A percentile compares a stretch with the other conserved stretches of the same genome.
Conservation (phyloP, 64 coral and sea anemone genomes). For the Dendrophyllia cribrosa region DNA sequence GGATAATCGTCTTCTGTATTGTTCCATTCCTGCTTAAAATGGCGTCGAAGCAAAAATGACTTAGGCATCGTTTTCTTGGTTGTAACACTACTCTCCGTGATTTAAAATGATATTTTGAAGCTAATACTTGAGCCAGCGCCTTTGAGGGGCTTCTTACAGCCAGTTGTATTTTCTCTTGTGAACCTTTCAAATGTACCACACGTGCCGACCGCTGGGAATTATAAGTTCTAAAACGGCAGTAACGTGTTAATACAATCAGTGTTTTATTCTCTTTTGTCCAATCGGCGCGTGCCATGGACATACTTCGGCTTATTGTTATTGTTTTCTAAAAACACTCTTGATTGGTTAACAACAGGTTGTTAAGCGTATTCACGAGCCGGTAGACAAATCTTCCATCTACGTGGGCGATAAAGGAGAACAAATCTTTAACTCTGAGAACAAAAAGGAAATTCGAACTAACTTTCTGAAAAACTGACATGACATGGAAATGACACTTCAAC, state of each 20-base stretch:
- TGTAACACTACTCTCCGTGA: neutral
- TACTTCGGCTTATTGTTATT: constrained; percentile 35
- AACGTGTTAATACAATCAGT: constrained; percentile 55
- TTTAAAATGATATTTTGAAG: neutral
- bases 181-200: constrained; percentile 15
- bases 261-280: constrained; percentile 12
- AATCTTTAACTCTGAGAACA: neutral
- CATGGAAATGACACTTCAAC: neutral
- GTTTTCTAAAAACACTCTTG: constrained; percentile 26
- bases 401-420: neutral
- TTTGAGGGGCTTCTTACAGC: neutral
- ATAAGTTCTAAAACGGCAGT: constrained; percentile 7
- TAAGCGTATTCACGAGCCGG: constrained; percentile 2
- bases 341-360: constrained; percentile 64
- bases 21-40: constrained; percentile 35
- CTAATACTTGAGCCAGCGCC: neutral
- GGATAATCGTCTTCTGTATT: constrained; percentile 14
- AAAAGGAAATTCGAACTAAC: neutral
- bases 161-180: neutral
- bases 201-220: neutral
- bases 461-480: neutral
- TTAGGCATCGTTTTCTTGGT: constrained; percentile 13
- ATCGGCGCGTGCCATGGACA: constrained; percentile 18
- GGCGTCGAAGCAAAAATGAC: constrained; percentile 44
- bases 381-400: neutral